phyloP scores from a whole-genome alignment of 2,113 vertebrate genomes.

The Accipiter virgatus region DNA sequence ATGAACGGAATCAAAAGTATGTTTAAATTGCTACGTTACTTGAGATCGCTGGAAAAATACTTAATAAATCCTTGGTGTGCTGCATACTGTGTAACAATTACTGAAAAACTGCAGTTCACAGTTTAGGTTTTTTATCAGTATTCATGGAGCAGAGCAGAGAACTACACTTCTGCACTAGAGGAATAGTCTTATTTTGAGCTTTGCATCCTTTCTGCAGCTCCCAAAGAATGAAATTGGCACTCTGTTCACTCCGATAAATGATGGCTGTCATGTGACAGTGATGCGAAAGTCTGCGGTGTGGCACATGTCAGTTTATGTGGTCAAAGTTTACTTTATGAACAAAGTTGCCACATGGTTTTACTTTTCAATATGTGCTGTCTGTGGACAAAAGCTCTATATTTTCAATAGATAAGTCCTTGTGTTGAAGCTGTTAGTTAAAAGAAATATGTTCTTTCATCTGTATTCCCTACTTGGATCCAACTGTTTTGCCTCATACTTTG shows the following conservation, averaged over 20 bases:
- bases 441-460: not conserved
- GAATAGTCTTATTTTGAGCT: not conserved
- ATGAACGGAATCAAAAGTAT: not conserved
- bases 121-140: not conserved
- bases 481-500: not conserved
- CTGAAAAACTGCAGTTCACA: not conserved
- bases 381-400: not conserved
- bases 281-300: not conserved
- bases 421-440: not conserved
- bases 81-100: not conserved
- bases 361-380: rapidly evolving
- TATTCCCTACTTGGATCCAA: not conserved
- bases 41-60: not conserved
- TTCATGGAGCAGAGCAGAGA: not conserved
- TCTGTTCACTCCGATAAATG: not conserved
- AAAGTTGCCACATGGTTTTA: not conserved
- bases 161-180: not conserved
- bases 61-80: not conserved
- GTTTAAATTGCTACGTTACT: not conserved
- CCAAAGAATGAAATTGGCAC: not conserved
- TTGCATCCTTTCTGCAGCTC: not conserved
- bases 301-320: not conserved
- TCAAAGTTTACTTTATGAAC: conserved; percentile 18
- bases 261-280: not conserved
- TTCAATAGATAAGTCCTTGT: not conserved